Evolutionary conservation across 2,113 vertebrate genomes (phyloP), one percentile per base, ranked within the genome.

Genomic region (Myotis lucifugus): DNA sequence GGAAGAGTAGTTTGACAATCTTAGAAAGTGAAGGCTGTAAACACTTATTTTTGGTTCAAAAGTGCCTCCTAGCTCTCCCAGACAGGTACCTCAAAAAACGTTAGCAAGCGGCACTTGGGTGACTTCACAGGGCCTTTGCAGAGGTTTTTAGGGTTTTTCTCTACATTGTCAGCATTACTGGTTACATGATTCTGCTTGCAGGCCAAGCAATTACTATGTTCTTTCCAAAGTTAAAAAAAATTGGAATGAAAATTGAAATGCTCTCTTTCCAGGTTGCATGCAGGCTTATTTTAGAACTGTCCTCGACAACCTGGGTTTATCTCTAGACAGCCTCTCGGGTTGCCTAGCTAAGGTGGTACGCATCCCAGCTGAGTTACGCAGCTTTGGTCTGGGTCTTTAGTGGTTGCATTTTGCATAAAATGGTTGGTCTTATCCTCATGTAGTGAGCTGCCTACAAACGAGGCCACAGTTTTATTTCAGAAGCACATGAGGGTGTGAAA

Each of bases 131-230:
- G 50, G 25, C 8, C 70, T 72, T 64, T 70, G n/a, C 59, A 12
- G 37, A 40, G 56, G 8, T 25, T 12, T 27, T 79, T 64, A 54
- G 40, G 18, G 8, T 42, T 90, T 72, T 69, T 83, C 29, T 85
- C 52, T 25, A 4, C 4, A 4, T 37, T 40, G 40, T 88, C 79
- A 74, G 13, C 32, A 21, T 83, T 40, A 32, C 15, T 70, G 29
- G 77, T 84, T 94, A 78, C 19, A 1, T 23, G 87, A 78, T 93
- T 90, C 67, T 95, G 32, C 48, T 54, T 81, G 27, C 48, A 83
- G 95, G 92, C 91, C 84, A 74, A 77, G 95, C 23, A 70, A 46
- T 42, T 3, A 8, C 66, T 87, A 64, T 21, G 40, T 59, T 86
- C 70, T 21, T 3, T 42, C 40, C 14, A 37, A 61, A 85, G 72